These are phyloP conservation scores for Harpagoxenus sublaevis DNA, from an alignment of 2,888 invertebrate species.

Conservation along the genomic window DNA sequence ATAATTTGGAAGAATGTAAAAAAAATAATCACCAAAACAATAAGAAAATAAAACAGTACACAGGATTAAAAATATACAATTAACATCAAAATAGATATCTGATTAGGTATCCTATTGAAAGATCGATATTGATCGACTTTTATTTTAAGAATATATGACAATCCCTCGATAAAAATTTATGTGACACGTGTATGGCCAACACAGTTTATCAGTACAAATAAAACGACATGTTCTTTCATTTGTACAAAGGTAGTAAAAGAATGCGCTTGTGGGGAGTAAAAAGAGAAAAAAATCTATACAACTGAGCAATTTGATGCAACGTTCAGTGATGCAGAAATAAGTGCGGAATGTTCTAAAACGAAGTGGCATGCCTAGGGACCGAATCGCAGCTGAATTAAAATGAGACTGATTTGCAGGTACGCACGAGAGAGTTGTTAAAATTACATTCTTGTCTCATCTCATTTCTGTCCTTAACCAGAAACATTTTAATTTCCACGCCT, in stretches of 20 bases:
- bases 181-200: not conserved
- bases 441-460: slow-evolving; percentile 64
- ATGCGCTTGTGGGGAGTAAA: slow-evolving; percentile 6
- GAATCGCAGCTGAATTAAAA: slow-evolving; percentile 76
- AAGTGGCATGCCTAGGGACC: slow-evolving; percentile 71
- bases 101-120: not conserved
- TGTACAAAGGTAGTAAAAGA: slow-evolving; percentile 24
- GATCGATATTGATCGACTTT: not conserved
- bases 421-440: slow-evolving; percentile 70
- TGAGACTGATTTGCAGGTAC: slow-evolving; percentile 79
- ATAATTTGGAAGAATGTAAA: not conserved
- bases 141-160: not conserved
- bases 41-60: slow-evolving; percentile 9
- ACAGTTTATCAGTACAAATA: slow-evolving; percentile 28
- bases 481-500: slow-evolving; percentile 86
- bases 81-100: slow-evolving; percentile 10
- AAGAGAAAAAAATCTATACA: slow-evolving; percentile 49
- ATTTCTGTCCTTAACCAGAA: slow-evolving; percentile 77
- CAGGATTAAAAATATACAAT: not conserved
- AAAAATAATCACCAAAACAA: slow-evolving; percentile 31
- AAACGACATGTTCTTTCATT: slow-evolving; percentile 27
- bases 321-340: slow-evolving; percentile 55
- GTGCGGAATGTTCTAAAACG: slow-evolving; percentile 51
- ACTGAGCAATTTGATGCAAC: slow-evolving; percentile 58
- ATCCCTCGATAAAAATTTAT: slow-evolving; percentile 1